These are phyloP conservation scores for Liasis olivaceus DNA, from an alignment of 2,797 vertebrate genomes.

Conservation along the genomic window DNA sequence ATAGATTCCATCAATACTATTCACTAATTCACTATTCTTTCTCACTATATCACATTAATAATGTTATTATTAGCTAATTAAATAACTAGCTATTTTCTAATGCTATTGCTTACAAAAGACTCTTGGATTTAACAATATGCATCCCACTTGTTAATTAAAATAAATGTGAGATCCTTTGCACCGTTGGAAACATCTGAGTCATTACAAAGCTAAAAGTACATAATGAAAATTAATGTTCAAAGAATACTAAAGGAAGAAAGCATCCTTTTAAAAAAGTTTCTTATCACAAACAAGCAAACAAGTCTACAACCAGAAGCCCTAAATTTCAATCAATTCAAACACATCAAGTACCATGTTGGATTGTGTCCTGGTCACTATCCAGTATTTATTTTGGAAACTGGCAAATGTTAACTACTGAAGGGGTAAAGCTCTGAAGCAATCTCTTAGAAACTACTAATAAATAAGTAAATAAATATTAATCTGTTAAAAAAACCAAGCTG, in stretches of 20 bases:
- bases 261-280: neutral
- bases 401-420: neutral
- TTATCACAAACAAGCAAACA: neutral
- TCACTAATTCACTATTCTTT: constrained; percentile 69
- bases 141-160: constrained; percentile 20
- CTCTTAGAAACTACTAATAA: neutral
- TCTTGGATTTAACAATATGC: constrained; percentile 38
- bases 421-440: neutral
- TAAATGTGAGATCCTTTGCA: constrained; percentile 5
- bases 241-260: neutral
- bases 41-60: constrained; percentile 70
- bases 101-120: constrained; percentile 64
- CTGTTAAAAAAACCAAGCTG: neutral
- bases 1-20: constrained; percentile 62
- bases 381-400: neutral
- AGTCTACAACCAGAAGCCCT: neutral
- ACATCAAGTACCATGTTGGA: neutral
- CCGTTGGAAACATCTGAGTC: neutral
- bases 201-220: neutral
- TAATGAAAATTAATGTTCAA: neutral
- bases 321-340: neutral
- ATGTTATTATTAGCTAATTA: constrained; percentile 53
- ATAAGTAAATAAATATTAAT: neutral
- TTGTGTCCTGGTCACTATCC: neutral
- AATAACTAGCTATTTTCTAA: constrained; percentile 73